Evolutionary conservation across 2,797 vertebrate species (phyloP).

Genomic region (Esox lucius): DNA sequence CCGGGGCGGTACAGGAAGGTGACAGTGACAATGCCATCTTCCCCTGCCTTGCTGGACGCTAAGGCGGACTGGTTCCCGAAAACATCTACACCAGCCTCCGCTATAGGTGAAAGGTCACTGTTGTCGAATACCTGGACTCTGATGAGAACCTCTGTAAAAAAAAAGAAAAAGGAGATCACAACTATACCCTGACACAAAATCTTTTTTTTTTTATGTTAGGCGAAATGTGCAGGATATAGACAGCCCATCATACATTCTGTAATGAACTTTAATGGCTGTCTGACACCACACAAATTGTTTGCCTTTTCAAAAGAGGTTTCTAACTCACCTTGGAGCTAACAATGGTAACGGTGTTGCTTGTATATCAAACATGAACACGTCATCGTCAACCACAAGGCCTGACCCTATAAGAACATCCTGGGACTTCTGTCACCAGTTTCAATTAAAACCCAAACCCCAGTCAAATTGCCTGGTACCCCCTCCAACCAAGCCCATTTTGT

Average conservation of each 20-base stretch:
- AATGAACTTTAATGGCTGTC: neutral
- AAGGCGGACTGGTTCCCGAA: constrained; percentile 77
- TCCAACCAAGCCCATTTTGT: no score
- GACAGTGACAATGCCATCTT: constrained; percentile 71
- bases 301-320: neutral
- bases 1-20: constrained; percentile 79
- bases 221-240: no score
- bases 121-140: constrained; percentile 86
- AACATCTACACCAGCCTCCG: constrained; percentile 74
- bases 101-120: constrained; percentile 78
- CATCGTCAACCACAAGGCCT: neutral
- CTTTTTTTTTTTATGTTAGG: no score
- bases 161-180: neutral
- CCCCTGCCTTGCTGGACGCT: constrained; percentile 68
- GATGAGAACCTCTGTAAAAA: constrained; percentile 78
- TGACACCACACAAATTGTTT: neutral
- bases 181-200: neutral
- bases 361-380: neutral
- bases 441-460: neutral
- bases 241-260: neutral
- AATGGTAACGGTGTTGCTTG: neutral
- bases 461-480: neutral
- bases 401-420: neutral
- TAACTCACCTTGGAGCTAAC: neutral
- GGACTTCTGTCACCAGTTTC: neutral